phyloP scores from a whole-genome alignment of 1,140 invertebrate genomes.

The Nixonia krombeini region DNA sequence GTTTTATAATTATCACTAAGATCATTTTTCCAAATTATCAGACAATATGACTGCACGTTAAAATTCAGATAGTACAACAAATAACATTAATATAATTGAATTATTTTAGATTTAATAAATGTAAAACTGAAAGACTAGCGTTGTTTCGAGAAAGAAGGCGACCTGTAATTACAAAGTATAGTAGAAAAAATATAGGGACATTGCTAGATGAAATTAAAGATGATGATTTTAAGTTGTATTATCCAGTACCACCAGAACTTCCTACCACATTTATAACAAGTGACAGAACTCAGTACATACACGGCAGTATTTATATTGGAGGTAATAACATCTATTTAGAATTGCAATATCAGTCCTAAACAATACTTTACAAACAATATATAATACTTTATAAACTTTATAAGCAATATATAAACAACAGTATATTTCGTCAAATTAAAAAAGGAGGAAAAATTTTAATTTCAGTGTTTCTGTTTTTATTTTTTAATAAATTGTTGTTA shows the following conservation, averaged over 20 bases:
- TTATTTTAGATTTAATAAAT: conserved; percentile 38
- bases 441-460: conserved; percentile 13
- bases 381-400: conserved; percentile 8
- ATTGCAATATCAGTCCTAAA: no score
- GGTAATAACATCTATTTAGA: no score
- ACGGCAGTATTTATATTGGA: conserved; percentile 75
- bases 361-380: no score
- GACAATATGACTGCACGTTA: no score
- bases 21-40: no score
- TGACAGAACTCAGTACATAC: conserved; percentile 68
- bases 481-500: conserved; percentile 1
- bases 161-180: conserved; percentile 61
- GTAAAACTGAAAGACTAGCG: not conserved
- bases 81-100: no score
- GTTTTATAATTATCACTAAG: no score
- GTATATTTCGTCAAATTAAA: not conserved
- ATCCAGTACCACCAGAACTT: conserved; percentile 65
- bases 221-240: conserved; percentile 69
- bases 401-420: not conserved
- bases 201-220: conserved; percentile 63
- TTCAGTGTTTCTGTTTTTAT: conserved; percentile 10
- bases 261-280: conserved; percentile 61
- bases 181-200: conserved; percentile 73
- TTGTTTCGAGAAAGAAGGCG: conserved; percentile 53
- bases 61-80: no score